Percentiles rank a stretch among this genome's conserved stretches.
These are phyloP conservation scores for Drosophila helvetica DNA, from an alignment of 2,888 invertebrate genomes.

Conservation along the genomic window DNA sequence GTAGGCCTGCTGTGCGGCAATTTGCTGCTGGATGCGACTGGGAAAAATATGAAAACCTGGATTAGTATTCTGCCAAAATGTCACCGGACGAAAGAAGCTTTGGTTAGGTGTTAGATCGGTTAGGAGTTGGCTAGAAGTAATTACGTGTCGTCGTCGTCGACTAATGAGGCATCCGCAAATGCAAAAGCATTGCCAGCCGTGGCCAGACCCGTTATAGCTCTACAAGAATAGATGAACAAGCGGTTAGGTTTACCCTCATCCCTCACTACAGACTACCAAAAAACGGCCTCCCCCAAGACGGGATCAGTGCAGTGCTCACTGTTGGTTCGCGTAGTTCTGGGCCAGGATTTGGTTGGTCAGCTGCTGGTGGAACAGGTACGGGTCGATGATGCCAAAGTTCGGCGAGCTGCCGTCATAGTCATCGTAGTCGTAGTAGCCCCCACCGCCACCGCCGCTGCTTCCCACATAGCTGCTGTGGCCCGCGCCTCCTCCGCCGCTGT, in stretches of 20 bases:
- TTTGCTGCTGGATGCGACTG: constrained; percentile 80
- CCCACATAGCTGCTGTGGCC: constrained; percentile 27
- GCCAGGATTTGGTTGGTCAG: constrained; percentile 79
- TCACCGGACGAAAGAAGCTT: background rate
- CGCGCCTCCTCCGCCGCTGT: constrained; percentile 33
- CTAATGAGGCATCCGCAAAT: constrained; percentile 78
- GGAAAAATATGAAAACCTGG: background rate
- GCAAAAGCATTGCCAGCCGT: constrained; percentile 80
- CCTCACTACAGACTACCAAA: constrained; percentile 30
- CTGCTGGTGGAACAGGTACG: constrained; percentile 80
- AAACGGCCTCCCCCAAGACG: background rate
- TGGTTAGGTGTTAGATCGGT: constrained; percentile 9
- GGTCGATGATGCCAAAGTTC: constrained; percentile 79
- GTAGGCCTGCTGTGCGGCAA: constrained; percentile 77
- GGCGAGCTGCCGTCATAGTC: constrained; percentile 68
- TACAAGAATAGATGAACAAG: constrained; percentile 58
- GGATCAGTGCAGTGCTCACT: constrained; percentile 63
- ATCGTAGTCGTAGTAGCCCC: constrained; percentile 58
- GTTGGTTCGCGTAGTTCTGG: constrained; percentile 80
- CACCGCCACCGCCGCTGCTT: constrained; percentile 23
- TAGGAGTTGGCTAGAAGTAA: constrained; percentile 52
- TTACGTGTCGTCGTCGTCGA: constrained; percentile 79
- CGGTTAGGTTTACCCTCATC: constrained; percentile 49
- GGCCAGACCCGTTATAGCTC: constrained; percentile 73
- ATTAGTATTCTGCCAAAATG: background rate